A percentile compares a stretch with the other conserved stretches of the same genome.
phyloP scores from a whole-genome alignment of 2,113 vertebrate genomes.

The Tympanuchus pallidicinctus region DNA sequence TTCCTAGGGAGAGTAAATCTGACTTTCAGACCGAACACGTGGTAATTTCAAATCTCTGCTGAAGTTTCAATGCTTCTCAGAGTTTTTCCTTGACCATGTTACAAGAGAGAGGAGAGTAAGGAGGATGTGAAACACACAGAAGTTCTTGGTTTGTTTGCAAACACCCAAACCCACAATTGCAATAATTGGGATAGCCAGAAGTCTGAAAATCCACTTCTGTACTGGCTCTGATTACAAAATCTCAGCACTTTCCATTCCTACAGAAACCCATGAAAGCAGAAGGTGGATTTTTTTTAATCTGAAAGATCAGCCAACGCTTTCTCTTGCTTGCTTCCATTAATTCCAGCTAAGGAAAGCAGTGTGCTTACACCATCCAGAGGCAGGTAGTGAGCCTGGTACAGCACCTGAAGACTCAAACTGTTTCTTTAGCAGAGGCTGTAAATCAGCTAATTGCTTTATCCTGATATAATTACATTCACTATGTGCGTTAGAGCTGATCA shows the following conservation, averaged over 20 bases:
- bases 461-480: background rate
- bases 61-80: background rate
- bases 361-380: background rate
- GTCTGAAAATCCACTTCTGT: background rate
- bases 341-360: background rate
- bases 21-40: background rate
- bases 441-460: background rate
- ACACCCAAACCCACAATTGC: background rate
- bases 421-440: background rate
- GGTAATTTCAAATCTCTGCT: background rate
- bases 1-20: background rate
- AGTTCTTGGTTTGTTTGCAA: background rate
- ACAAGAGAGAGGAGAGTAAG: background rate
- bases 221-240: background rate
- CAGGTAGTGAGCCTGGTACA: background rate
- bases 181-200: background rate
- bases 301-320: background rate
- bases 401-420: accelerated
- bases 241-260: background rate
- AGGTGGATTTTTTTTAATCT: background rate
- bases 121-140: background rate
- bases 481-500: background rate
- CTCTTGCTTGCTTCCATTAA: background rate
- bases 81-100: background rate
- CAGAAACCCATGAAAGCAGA: background rate